A percentile compares a stretch with the other conserved stretches of the same genome.
Evolutionary conservation across 2,113 vertebrate species (phyloP).

Genomic region (Hyla sarda): DNA sequence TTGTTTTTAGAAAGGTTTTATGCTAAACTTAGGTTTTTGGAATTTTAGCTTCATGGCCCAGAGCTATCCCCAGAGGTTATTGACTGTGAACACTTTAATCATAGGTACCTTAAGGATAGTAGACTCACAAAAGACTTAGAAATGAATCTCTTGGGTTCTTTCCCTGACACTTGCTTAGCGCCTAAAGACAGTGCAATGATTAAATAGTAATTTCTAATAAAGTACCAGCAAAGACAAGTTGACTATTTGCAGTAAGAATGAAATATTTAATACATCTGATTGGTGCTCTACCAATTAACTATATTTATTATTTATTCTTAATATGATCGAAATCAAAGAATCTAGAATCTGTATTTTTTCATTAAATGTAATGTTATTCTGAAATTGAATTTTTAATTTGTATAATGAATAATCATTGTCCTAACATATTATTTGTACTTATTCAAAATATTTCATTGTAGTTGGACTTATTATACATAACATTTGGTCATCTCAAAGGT

Average conservation of each 20-base stretch:
- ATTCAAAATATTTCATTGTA: too few species aligned
- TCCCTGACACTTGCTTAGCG: background rate
- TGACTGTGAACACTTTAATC: constrained; percentile 46
- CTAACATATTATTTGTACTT: too few species aligned
- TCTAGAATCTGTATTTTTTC: background rate
- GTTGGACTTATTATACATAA: too few species aligned
- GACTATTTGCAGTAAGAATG: background rate
- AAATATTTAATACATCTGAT: constrained; percentile 24
- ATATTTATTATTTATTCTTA: background rate
- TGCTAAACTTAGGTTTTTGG: constrained; percentile 61
- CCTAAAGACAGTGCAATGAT: constrained; percentile 52
- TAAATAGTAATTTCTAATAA: constrained; percentile 45
- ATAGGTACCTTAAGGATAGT: constrained; percentile 51
- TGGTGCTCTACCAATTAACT: background rate
- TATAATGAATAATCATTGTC: too few species aligned
- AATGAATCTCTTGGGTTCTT: background rate
- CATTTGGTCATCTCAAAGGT: too few species aligned
- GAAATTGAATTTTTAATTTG: too few species aligned
- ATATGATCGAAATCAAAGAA: background rate
- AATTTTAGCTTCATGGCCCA: constrained; percentile 60
- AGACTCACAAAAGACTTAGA: constrained; percentile 61
- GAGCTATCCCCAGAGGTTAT: constrained; percentile 58
- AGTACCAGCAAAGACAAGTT: constrained; percentile 21
- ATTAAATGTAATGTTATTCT: background rate
- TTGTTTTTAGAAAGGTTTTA: constrained; percentile 49